Conservation (phyloP, 92 coral and sea anemone species). For the Actinostola sp. region DNA sequence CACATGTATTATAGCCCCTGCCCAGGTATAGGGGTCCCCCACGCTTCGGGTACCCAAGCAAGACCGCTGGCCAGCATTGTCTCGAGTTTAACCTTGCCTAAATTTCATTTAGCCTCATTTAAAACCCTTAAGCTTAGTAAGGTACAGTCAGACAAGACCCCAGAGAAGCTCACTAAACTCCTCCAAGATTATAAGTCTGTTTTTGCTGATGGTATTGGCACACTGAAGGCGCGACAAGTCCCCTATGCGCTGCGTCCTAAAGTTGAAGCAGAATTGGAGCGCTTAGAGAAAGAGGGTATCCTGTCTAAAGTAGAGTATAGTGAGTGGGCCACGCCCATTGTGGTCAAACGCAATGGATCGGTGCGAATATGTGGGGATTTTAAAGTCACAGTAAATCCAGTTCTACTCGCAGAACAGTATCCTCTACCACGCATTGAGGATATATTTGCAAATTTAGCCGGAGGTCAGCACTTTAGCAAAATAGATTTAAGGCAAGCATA, state of each 20-base stretch:
- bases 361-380: constrained; percentile 60
- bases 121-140: constrained; percentile 21
- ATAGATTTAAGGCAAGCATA: constrained; percentile 47
- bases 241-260: constrained; percentile 13
- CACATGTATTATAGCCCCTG: no score
- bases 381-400: constrained; percentile 53
- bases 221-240: constrained; percentile 45
- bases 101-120: no score
- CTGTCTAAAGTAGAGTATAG: constrained; percentile 50
- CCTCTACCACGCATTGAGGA: constrained; percentile 55
- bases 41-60: no score
- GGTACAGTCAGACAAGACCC: constrained; percentile 29
- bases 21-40: no score
- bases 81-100: no score
- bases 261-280: neutral
- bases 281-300: constrained; percentile 32
- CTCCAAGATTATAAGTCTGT: constrained; percentile 38
- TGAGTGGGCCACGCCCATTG: constrained; percentile 47
- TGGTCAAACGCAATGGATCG: constrained; percentile 39
- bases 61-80: no score
- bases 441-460: constrained; percentile 57
- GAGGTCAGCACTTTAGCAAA: constrained; percentile 38
- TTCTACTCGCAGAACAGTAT: constrained; percentile 53
- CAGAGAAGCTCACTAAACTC: constrained; percentile 25
- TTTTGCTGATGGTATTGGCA: constrained; percentile 33